Evolutionary conservation across 1,140 invertebrate genomes (phyloP).

Genomic region (Atta texana): DNA sequence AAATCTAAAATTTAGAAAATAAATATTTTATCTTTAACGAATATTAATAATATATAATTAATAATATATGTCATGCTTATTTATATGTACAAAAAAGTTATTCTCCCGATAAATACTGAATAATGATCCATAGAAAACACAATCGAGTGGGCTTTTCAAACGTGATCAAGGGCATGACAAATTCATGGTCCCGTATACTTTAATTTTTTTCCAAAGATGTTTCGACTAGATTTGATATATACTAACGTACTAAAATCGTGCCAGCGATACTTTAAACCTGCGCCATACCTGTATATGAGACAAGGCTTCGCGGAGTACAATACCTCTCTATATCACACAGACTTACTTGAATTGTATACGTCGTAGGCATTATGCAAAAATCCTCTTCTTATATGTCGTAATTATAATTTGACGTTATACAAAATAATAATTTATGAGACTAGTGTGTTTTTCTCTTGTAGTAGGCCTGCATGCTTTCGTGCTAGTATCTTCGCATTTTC

Average conservation of each 20-base stretch:
- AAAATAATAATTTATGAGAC: constrained; percentile 84
- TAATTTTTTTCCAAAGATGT: constrained; percentile 72
- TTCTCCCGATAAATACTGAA: background rate
- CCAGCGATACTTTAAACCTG: constrained; percentile 70
- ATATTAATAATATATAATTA: constrained; percentile 33
- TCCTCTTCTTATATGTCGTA: constrained; percentile 69
- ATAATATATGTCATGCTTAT: constrained; percentile 11
- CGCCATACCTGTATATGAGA: constrained; percentile 67
- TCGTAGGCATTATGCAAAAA: constrained; percentile 81
- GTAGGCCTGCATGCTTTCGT: constrained; percentile 82
- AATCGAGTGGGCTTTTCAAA: constrained; percentile 66
- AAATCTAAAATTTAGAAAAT: background rate
- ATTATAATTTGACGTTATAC: constrained; percentile 71
- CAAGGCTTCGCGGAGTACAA: constrained; percentile 70
- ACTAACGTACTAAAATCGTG: constrained; percentile 76
- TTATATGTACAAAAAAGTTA: background rate
- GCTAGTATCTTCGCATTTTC: constrained; percentile 68
- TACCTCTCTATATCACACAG: constrained; percentile 81
- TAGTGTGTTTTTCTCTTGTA: constrained; percentile 75
- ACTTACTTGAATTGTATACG: constrained; percentile 79
- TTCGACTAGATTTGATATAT: constrained; percentile 81
- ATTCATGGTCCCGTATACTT: constrained; percentile 82
- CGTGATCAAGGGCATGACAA: constrained; percentile 76
- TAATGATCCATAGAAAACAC: constrained; percentile 66
- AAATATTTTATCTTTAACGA: constrained; percentile 13